Evolutionary conservation across 1,140 invertebrate genomes (phyloP), one percentile per base, ranked within the genome.

Genomic region (Drosophila baimaii): DNA sequence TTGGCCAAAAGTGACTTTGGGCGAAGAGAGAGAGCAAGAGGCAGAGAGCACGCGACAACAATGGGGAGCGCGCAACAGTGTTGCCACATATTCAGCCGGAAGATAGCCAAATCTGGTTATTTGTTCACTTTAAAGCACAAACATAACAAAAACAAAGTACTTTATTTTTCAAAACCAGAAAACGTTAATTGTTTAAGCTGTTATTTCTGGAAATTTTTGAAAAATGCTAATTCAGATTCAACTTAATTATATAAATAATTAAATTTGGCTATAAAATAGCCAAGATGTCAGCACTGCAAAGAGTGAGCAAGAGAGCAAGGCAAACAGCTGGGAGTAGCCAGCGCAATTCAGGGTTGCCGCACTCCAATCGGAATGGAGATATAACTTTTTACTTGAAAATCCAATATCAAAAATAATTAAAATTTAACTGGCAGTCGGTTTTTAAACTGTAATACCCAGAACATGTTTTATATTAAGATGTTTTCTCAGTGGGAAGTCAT

Each of bases 1-100:
- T 78, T 81, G 82, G 79, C 84, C 84, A 79, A 88, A 83, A 79
- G 81, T 78, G 81, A 59, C 65, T 75, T 70, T 63, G 66, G 77
- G 64, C 70, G 73, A 74, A 61, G 77, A 43, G 70, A 47, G 62
- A 43, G 35, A 61, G 57, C 59, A 35, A 8, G 15, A 56, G 57
- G 35, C 41, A 66, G 55, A 27, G 37, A 65, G 62, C 49, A 56
- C 33, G 41, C 25, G 63, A 61, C 55, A 62, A 49, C 44, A 23
- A 49, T 47, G 29, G 27, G 64, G 61, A 61, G 52, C 46, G 66
- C 35, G 21, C 25, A 35, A 17, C 8, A 49, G 68, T 35, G 68
- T 25, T 71, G 63, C 2, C 62, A 12, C 10, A 5, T 1, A 8
- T 41, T 54, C 9, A 10, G 8, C 15, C 1, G 4, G 4, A 19